These are phyloP conservation scores for Leucoraja erinaceus DNA, from an alignment of 2,113 vertebrate species.

Conservation along the genomic window DNA sequence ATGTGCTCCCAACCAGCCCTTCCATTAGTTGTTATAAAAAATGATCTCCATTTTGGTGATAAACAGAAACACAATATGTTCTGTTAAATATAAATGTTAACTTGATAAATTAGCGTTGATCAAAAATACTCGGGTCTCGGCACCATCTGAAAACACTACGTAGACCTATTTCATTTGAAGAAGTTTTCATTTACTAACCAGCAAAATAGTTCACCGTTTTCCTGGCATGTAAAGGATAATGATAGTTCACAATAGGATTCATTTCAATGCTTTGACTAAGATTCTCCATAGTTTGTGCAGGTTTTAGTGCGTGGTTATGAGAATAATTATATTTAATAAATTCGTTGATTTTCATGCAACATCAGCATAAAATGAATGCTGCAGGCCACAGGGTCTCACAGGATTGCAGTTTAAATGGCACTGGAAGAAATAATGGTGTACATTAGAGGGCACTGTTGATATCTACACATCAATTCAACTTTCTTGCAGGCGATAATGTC, in stretches of 20 bases:
- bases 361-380: neutral
- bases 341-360: neutral
- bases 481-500: neutral
- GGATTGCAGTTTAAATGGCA: neutral
- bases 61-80: neutral
- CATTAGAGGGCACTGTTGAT: slow-evolving; percentile 24
- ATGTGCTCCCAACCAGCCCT: neutral
- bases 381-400: neutral
- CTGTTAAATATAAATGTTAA: neutral
- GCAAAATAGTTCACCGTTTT: neutral
- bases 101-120: neutral
- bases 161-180: neutral
- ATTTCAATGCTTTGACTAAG: neutral
- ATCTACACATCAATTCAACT: neutral
- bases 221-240: neutral
- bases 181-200: neutral
- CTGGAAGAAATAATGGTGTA: neutral
- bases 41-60: neutral
- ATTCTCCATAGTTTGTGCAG: neutral
- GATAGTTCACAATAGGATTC: neutral
- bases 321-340: neutral
- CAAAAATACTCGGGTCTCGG: neutral
- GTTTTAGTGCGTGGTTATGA: neutral
- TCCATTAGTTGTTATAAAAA: neutral
- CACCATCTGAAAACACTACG: neutral